Conservation (phyloP, 2,888 invertebrate genomes). For the Leptinotarsa peninsularis region DNA sequence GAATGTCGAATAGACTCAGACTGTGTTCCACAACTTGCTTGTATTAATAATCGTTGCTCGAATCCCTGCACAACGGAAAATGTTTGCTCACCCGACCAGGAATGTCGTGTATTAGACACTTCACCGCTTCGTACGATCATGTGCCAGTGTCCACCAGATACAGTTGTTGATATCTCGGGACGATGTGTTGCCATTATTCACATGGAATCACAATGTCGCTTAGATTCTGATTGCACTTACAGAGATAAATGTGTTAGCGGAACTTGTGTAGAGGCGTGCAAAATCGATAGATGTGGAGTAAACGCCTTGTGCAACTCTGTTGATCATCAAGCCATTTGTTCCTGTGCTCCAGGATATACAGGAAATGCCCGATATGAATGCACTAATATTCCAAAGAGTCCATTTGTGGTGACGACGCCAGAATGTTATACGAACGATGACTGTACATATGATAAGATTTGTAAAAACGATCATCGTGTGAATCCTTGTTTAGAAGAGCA, state of each 20-base stretch:
- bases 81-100: conserved; percentile 82
- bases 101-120: conserved; percentile 83
- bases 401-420: conserved; percentile 67
- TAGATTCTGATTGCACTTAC: conserved; percentile 81
- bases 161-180: conserved; percentile 78
- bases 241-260: conserved; percentile 79
- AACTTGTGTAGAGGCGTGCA: conserved; percentile 83
- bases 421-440: conserved; percentile 86
- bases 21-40: conserved; percentile 80
- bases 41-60: conserved; percentile 80
- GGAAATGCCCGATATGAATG: conserved; percentile 87
- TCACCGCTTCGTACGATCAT: conserved; percentile 85
- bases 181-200: conserved; percentile 71
- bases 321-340: conserved; percentile 82
- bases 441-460: conserved; percentile 80
- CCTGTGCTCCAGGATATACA: conserved; percentile 81
- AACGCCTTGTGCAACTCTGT: conserved; percentile 84
- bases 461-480: conserved; percentile 80
- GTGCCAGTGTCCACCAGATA: conserved; percentile 87
- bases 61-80: conserved; percentile 81
- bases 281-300: conserved; percentile 81
- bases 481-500: conserved; percentile 80
- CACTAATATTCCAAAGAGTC: conserved; percentile 62
- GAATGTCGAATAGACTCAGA: conserved; percentile 83
- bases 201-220: conserved; percentile 73